phyloP scores from a whole-genome alignment of 2,888 invertebrate species.

The Agrochola lota region DNA sequence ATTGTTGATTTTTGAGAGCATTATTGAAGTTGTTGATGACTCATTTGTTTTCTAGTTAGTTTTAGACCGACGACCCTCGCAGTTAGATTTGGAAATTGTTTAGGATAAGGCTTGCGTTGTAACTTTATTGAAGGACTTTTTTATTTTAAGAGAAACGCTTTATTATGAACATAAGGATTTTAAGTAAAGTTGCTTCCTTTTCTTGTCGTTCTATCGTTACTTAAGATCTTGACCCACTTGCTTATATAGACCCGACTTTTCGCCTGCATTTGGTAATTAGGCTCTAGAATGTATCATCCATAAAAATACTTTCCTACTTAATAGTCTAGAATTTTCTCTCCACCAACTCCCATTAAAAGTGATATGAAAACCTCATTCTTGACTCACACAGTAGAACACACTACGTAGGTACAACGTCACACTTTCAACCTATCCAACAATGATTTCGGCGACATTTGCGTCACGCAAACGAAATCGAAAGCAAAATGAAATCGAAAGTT shows the following conservation, averaged over 20 bases:
- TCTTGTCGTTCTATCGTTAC: background rate
- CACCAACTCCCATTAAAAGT: background rate
- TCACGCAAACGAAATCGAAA: constrained; percentile 62
- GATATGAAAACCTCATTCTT: background rate
- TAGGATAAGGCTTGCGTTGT: fast-evolving
- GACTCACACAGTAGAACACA: constrained; percentile 13
- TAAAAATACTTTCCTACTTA: background rate
- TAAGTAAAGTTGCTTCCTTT: background rate
- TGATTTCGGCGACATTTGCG: constrained; percentile 40
- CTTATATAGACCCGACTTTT: background rate
- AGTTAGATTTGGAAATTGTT: background rate
- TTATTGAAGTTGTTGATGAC: background rate
- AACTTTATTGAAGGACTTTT: background rate
- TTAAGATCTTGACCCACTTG: background rate
- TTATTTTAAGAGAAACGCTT: background rate
- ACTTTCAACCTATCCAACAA: constrained; percentile 1
- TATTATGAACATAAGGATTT: background rate
- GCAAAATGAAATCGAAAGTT: constrained; percentile 69
- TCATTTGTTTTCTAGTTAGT: background rate
- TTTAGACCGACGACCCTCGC: too few species aligned
- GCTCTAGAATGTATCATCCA: background rate
- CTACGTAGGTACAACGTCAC: constrained; percentile 20
- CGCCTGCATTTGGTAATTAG: background rate
- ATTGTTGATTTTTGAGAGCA: background rate
- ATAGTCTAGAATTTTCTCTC: background rate